Evolutionary conservation across 2,888 invertebrate genomes (phyloP).

Genomic region (Magallana nippona): DNA sequence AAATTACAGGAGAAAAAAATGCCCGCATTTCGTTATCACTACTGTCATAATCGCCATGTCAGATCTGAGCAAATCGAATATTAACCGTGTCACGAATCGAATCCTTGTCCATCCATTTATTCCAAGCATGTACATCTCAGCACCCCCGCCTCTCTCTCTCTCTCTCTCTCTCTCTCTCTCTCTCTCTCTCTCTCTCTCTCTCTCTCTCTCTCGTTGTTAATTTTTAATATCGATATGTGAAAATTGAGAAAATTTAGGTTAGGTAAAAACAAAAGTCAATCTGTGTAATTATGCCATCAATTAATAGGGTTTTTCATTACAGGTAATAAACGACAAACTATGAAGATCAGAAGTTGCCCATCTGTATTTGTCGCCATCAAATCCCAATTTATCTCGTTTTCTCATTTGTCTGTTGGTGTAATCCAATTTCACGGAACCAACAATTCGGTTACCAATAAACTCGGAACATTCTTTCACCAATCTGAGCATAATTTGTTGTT

Average conservation of each 20-base stretch:
- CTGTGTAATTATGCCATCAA: too few relatives aligned
- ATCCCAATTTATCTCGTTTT: slow-evolving; percentile 27
- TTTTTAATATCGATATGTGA: too few relatives aligned
- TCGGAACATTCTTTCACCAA: slow-evolving; percentile 31
- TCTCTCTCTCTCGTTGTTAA: too few relatives aligned
- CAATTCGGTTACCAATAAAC: slow-evolving; percentile 32
- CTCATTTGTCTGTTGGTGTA: not conserved
- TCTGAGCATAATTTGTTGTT: slow-evolving; percentile 42
- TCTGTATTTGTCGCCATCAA: not conserved
- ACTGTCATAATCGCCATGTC: slow-evolving; percentile 17
- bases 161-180: too few relatives aligned
- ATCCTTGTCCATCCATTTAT: not conserved
- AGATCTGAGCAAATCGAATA: slow-evolving; percentile 6
- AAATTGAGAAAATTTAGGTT: too few relatives aligned
- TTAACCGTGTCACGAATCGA: slow-evolving; percentile 17
- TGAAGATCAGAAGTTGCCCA: too few relatives aligned
- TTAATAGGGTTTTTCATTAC: too few relatives aligned
- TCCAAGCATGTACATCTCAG: too few relatives aligned
- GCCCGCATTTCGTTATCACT: slow-evolving; percentile 17
- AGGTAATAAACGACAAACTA: too few relatives aligned
- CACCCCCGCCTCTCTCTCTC: too few relatives aligned
- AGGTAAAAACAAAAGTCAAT: too few relatives aligned
- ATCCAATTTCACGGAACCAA: slow-evolving; percentile 27
- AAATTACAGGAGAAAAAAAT: slow-evolving; percentile 31
- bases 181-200: too few relatives aligned